Evolutionary conservation across 2,888 invertebrate genomes (phyloP), one percentile per base, ranked within the genome.

Genomic region (Drosophila antonietae): DNA sequence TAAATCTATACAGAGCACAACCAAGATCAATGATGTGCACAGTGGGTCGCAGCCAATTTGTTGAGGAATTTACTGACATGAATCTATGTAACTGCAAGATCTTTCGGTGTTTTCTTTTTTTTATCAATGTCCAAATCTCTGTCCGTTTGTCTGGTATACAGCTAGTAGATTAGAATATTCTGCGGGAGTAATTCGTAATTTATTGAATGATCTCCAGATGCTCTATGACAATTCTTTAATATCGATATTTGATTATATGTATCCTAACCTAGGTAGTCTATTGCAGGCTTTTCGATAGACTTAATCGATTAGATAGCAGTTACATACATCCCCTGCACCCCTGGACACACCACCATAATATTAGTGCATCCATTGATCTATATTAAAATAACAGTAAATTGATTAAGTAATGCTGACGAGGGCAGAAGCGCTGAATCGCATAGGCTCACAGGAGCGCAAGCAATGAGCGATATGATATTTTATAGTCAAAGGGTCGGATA

Each of bases 391-490:
- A 86, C 74, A 75, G 62, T 80, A 68, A 75, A 51, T 68, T 82
- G 86, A 85, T 85, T 85, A 80, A 75, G 78, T 75, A 73, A 68
- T 73, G 68, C 68, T 73, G 53, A 49, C 60, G 69, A 68, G 69
- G 70, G 61, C 56, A 61, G 10, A 60, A 75, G 49, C 35, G 69
- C 56, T 41, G 63, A 75, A 69, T 59, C 53, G 47, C 31, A 64
- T 33, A 63, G 44, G 65, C 75, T 74, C 55, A 46, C 59, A 70
- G 76, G 47, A 57, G 74, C 52, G 46, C 57, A 64, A 60, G 35
- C 43, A 63, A 64, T 58, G 77, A 90, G 83, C 90, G 86, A 83
- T 83, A 80, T 88, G 86, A 83, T 83, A 80, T 88, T 80, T 87
- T 80, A 88, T 90, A 87, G 90, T 87, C 86, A 90, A 68, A 75